Conservation (phyloP, 2,888 invertebrate species). For the Lymantria dispar region DNA sequence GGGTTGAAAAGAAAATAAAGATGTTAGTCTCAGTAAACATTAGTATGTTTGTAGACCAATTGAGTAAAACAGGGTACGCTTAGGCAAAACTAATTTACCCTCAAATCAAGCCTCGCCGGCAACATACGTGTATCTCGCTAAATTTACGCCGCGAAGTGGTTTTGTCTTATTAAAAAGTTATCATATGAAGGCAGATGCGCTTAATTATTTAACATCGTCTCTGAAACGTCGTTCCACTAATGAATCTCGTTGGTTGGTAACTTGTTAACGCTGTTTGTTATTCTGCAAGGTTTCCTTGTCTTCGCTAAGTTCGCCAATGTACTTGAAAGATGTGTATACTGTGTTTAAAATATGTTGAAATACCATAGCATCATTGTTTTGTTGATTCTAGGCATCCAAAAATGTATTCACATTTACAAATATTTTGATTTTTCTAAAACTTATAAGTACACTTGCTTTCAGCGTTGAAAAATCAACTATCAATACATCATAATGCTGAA, state of each 20-base stretch:
- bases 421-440: too few species aligned
- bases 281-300: neutral
- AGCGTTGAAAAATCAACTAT: too few species aligned
- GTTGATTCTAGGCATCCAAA: too few species aligned
- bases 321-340: neutral
- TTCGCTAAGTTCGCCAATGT: neutral
- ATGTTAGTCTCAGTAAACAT: too few species aligned
- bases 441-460: too few species aligned
- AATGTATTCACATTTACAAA: too few species aligned
- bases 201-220: conserved; percentile 14
- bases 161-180: conserved; percentile 12
- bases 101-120: neutral
- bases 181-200: conserved; percentile 9
- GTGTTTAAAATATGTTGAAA: too few species aligned
- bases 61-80: neutral
- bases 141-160: neutral
- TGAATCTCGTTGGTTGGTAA: conserved; percentile 11
- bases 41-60: too few species aligned
- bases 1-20: too few species aligned
- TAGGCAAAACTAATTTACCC: neutral
- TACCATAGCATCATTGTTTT: too few species aligned
- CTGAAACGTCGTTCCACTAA: conserved; percentile 8
- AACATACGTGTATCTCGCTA: neutral
- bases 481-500: too few species aligned
- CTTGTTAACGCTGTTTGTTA: conserved; percentile 7